These are phyloP conservation scores for Eupithecia exiguata DNA, from an alignment of 2,888 invertebrate species.

Conservation along the genomic window DNA sequence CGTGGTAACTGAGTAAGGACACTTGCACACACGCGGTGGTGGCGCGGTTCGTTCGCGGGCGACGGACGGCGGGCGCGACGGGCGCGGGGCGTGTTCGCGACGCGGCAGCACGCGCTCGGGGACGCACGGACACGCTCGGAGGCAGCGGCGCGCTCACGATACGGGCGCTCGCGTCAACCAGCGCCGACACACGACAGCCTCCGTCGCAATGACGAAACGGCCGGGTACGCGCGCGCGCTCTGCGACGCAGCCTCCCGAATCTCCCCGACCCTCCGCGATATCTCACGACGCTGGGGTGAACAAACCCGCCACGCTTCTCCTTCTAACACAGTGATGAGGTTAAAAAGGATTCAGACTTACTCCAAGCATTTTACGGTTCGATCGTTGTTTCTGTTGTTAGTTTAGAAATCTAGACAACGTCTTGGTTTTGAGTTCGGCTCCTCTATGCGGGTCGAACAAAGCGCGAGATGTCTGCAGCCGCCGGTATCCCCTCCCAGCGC, in stretches of 20 bases:
- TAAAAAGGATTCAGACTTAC: constrained; percentile 81
- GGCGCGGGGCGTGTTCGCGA: constrained; percentile 54
- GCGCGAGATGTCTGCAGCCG: constrained; percentile 32
- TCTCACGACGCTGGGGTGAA: constrained; percentile 77
- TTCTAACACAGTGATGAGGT: constrained; percentile 80
- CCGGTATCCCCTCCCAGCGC: constrained; percentile 20
- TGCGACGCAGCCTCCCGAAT: constrained; percentile 78
- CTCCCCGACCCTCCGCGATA: constrained; percentile 70
- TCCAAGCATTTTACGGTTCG: constrained; percentile 75
- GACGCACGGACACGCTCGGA: constrained; percentile 62
- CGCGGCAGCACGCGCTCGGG: constrained; percentile 48
- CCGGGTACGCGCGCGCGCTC: constrained; percentile 83
- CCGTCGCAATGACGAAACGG: constrained; percentile 83
- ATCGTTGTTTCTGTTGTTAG: constrained; percentile 61
- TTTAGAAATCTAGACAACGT: constrained; percentile 58
- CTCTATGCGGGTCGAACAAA: constrained; percentile 42
- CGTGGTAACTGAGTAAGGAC: constrained; percentile 83
- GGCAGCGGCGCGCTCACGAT: constrained; percentile 59
- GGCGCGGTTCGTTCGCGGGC: constrained; percentile 49
- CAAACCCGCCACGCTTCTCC: constrained; percentile 80
- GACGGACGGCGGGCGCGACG: constrained; percentile 44
- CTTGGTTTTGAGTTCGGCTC: constrained; percentile 48
- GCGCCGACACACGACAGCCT: constrained; percentile 82
- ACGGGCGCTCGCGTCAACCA: constrained; percentile 78
- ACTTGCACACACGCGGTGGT: constrained; percentile 78